phyloP scores from a whole-genome alignment of 2,797 vertebrate species.

The Falco biarmicus region DNA sequence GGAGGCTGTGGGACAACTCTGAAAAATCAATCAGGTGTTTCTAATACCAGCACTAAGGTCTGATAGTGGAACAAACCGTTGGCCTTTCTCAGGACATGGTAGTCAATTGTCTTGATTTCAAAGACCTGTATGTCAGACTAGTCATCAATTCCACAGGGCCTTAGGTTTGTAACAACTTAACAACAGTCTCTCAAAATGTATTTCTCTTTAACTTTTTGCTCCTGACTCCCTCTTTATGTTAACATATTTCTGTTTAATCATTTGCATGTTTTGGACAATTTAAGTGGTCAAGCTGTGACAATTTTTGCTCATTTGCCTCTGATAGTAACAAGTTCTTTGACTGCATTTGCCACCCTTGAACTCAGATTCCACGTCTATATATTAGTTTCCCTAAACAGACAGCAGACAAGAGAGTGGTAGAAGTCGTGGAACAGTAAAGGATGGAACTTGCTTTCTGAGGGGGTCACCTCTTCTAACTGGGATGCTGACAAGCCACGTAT shows the following conservation, averaged over 20 bases:
- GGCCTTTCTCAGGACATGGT: neutral
- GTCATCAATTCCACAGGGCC: neutral
- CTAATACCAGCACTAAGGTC: neutral
- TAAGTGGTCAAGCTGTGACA: constrained; percentile 23
- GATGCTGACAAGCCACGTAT: rapidly evolving
- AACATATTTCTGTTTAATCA: constrained; percentile 10
- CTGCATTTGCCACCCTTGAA: neutral
- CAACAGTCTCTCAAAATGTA: neutral
- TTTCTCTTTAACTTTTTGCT: neutral
- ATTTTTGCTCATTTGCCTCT: neutral
- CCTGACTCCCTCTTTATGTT: neutral
- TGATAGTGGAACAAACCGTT: neutral
- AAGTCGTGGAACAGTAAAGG: neutral
- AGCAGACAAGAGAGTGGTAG: neutral
- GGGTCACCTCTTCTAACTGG: neutral
- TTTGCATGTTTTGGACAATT: constrained; percentile 1
- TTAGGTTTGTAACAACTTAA: neutral
- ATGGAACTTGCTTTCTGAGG: neutral
- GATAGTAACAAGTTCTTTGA: neutral
- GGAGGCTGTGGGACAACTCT: neutral
- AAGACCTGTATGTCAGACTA: neutral
- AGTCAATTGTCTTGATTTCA: neutral
- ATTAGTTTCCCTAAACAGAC: neutral
- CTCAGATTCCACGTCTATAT: neutral
- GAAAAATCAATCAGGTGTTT: neutral